Evolutionary conservation across 2,888 invertebrate species (phyloP).

Genomic region (Monochamus alternatus): DNA sequence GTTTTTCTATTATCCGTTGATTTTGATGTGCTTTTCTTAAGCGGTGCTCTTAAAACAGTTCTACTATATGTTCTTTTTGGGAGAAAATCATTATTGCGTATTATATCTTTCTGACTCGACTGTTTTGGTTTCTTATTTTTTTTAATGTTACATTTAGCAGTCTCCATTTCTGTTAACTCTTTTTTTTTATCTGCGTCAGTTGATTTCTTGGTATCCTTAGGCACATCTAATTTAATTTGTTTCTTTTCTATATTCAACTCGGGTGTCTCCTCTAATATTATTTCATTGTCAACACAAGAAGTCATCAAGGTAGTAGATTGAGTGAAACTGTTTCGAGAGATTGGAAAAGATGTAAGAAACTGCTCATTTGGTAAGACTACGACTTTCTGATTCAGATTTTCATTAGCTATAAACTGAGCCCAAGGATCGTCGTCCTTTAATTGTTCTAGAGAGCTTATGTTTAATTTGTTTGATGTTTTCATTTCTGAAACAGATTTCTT

Average conservation of each 20-base stretch:
- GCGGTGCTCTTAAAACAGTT: conserved; percentile 15
- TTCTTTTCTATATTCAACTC: not conserved
- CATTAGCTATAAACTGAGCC: too few relatives aligned
- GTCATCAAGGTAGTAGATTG: not conserved
- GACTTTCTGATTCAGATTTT: too few relatives aligned
- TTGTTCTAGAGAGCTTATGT: not conserved
- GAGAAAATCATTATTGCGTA: conserved; percentile 9
- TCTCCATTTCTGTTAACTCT: not conserved
- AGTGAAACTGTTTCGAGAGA: not conserved
- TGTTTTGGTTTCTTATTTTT: not conserved
- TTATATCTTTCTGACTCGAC: not conserved
- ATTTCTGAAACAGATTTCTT: not conserved
- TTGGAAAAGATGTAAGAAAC: not conserved
- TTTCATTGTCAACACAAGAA: not conserved
- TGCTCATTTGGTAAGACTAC: not conserved
- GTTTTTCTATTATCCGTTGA: not conserved
- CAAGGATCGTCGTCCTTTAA: too few relatives aligned
- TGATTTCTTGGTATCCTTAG: not conserved
- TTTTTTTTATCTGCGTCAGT: not conserved
- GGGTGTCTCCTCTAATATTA: not conserved
- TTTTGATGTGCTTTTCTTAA: not conserved
- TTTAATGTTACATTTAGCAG: not conserved
- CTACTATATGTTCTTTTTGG: conserved; percentile 20
- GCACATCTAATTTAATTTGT: too few relatives aligned
- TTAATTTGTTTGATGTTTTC: not conserved